Percentiles rank a stretch among this genome's conserved stretches.
These are phyloP conservation scores for Guaruba guarouba DNA, from an alignment of 2,113 vertebrate species.

Conservation along the genomic window DNA sequence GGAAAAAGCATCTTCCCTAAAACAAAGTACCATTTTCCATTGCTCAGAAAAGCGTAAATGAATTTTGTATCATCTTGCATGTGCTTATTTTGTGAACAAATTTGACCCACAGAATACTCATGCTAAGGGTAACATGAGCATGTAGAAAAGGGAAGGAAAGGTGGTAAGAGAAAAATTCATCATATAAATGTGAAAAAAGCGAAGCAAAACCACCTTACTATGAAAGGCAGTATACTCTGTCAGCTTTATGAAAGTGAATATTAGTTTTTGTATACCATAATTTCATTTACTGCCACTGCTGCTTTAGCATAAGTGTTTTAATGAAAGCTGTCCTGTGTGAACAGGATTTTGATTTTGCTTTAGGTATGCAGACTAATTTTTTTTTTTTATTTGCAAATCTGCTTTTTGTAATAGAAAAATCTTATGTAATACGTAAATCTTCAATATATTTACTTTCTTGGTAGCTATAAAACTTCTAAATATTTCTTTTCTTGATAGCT, in stretches of 20 bases:
- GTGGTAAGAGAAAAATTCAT: background rate
- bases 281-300: background rate
- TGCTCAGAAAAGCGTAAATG: background rate
- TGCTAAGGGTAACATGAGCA: background rate
- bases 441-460: background rate
- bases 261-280: background rate
- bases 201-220: background rate
- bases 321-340: background rate
- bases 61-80: slow-evolving; percentile 6
- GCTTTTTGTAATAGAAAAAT: background rate
- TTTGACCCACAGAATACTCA: background rate
- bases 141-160: background rate
- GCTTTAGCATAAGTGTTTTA: background rate
- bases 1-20: background rate
- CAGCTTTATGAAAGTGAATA: background rate
- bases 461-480: background rate
- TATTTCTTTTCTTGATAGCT: background rate
- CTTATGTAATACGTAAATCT: background rate
- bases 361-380: background rate
- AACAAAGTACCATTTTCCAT: background rate
- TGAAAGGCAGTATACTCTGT: background rate
- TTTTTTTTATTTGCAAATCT: background rate
- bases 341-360: background rate
- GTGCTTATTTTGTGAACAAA: background rate
- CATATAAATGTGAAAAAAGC: background rate